phyloP scores from a whole-genome alignment of 2,113 vertebrate genomes.

The Mustelus asterias region DNA sequence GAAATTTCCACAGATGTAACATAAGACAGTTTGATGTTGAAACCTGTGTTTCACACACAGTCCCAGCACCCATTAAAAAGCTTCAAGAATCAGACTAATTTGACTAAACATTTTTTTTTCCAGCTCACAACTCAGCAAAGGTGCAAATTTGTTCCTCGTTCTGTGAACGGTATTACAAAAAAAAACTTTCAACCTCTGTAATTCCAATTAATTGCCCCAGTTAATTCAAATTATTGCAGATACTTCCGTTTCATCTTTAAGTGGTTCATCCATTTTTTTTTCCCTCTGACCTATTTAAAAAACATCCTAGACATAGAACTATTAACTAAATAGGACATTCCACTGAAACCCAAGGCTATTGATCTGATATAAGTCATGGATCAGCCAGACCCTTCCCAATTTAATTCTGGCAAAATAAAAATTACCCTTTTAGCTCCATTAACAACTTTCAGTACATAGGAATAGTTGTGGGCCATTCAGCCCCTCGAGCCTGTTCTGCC shows the following conservation, averaged over 20 bases:
- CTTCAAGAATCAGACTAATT: neutral
- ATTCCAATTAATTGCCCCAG: neutral
- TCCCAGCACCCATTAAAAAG: neutral
- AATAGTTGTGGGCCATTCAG: neutral
- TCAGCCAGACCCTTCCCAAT: neutral
- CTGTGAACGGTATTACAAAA: neutral
- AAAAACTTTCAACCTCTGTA: neutral
- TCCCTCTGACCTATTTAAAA: neutral
- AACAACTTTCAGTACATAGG: neutral
- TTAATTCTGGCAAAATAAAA: neutral
- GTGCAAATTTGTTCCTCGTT: neutral
- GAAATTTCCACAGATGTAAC: neutral
- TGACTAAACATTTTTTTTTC: neutral
- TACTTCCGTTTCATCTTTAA: neutral
- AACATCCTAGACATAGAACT: neutral
- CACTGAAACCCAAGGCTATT: neutral
- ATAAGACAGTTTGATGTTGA: neutral
- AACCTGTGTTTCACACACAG: neutral
- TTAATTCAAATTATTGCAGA: slow-evolving; percentile 16
- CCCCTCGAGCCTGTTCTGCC: neutral
- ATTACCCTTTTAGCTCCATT: neutral
- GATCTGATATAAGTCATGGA: neutral
- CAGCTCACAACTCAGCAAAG: neutral
- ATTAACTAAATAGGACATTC: neutral
- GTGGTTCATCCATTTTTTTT: neutral